Evolutionary conservation across 2,888 invertebrate genomes (phyloP), one percentile per base, ranked within the genome.

Genomic region (Xestia sexstrigata): DNA sequence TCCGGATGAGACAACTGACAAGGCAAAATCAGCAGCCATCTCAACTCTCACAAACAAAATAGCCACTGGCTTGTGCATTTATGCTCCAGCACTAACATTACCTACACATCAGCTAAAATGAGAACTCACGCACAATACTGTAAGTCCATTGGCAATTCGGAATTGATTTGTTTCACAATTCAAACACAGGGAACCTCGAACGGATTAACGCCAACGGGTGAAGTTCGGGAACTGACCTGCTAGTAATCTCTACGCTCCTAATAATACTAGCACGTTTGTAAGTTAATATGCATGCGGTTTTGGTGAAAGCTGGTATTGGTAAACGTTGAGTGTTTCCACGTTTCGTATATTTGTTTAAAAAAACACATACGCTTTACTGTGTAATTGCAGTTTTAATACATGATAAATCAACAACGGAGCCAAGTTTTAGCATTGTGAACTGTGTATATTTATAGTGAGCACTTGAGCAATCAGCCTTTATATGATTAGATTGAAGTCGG

Each of bases 191-290:
- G 65, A 82, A 60, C 66, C 76, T 55, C 60, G 39, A 55, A 58
- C 45, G 68, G 42, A 69, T 68, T 72, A 65, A 70, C 60, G 62
- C 58, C 55, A 63, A 42, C 42, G 58, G 78, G 17, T 20, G 58
- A 82, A 77, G 63, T 81, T 65, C 23, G 35, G 78, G 52, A 72
- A 81, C 65, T 69, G 82, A 71, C 82, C 81, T 69, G 68, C 78
- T 71, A 55, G 65, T 65, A 66, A 73, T 78, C 55, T 79, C 42
- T 73, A 55, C 47, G 42, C 13, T 42, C 11, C 23, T 52, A 30
- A 23, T 70, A n/a, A 15, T 0, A n/a, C 26, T 68, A n/a, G 45
- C 74, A 74, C 17, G 35, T 79, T 55, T n/a, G 35, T 45, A 58
- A 42, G 63, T 65, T 65, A 69, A 66, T 60, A 66, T 60, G 52